phyloP scores from a whole-genome alignment of 2,888 invertebrate genomes.

The Xiphydria camelus region DNA sequence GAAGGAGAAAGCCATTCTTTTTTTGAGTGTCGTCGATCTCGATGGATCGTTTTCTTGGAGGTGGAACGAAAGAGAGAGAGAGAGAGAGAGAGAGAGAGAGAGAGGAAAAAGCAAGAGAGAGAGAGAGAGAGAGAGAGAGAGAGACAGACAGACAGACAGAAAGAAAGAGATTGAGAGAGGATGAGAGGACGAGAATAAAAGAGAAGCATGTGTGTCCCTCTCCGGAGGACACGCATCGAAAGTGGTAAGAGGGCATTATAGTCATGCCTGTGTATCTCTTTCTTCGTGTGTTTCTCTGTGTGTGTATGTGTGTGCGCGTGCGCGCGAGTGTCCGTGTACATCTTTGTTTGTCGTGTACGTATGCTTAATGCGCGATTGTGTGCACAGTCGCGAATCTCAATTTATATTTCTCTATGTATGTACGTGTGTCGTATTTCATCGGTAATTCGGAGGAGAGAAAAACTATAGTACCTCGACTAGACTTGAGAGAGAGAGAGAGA shows the following conservation, averaged over 20 bases:
- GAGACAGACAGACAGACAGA: constrained; percentile 8
- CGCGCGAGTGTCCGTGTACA: neutral
- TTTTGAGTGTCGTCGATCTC: constrained; percentile 41
- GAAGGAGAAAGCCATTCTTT: constrained; percentile 29
- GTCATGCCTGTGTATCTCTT: no score
- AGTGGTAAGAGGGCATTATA: no score
- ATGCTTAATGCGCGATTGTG: constrained; percentile 4
- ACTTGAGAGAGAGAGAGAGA: neutral
- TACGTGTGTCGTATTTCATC: no score
- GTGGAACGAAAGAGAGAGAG: constrained; percentile 5
- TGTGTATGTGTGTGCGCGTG: neutral
- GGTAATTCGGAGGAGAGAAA: constrained; percentile 18
- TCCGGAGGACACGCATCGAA: no score
- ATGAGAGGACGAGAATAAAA: constrained; percentile 2
- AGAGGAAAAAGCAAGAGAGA: constrained; percentile 1
- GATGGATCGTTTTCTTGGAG: constrained; percentile 32
- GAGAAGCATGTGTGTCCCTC: no score
- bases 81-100: constrained; percentile 8
- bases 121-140: constrained; percentile 3
- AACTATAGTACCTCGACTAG: neutral
- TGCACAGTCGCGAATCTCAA: constrained; percentile 20
- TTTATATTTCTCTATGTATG: no score
- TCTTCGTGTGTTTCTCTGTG: neutral
- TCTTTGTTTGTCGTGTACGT: no score
- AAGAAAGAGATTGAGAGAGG: neutral